Conservation (phyloP, 2,888 invertebrate species). For the Allacma fusca region DNA sequence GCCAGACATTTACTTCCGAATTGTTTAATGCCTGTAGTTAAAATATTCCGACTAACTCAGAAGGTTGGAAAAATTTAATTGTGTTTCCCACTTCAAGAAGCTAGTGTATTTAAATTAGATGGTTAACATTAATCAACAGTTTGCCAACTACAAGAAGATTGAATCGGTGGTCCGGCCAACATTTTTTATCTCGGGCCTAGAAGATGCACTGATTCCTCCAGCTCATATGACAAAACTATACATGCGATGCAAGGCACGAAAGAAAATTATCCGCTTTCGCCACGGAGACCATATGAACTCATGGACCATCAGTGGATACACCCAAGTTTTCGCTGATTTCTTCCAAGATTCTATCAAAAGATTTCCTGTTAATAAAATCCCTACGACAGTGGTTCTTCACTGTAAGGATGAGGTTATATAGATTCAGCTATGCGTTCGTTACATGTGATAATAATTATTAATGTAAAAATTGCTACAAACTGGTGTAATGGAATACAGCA, state of each 20-base stretch:
- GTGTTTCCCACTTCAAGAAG: neutral
- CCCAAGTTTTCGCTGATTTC: neutral
- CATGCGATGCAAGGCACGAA: conserved; percentile 21
- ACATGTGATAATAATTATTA: too few species aligned
- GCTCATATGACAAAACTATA: conserved; percentile 33
- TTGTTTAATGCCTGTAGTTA: neutral
- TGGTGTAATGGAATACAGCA: too few species aligned
- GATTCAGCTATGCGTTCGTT: too few species aligned
- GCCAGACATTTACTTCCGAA: neutral
- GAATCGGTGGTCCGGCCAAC: neutral
- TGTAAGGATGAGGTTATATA: neutral
- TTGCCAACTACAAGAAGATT: conserved; percentile 29
- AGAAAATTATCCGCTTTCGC: conserved; percentile 29
- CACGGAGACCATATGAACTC: conserved; percentile 25
- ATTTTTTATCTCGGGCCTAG: conserved; percentile 18
- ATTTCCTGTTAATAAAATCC: conserved; percentile 13
- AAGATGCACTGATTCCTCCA: conserved; percentile 23
- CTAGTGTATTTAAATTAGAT: neutral
- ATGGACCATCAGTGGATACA: conserved; percentile 23
- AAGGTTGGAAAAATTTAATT: conserved; percentile 21
- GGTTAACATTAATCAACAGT: conserved; percentile 5
- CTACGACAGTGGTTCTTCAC: neutral
- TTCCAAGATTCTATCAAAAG: neutral
- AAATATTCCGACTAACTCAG: neutral
- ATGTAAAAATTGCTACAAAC: too few species aligned